phyloP scores from a whole-genome alignment of 2,113 vertebrate genomes.

The Pangasianodon hypophthalmus region DNA sequence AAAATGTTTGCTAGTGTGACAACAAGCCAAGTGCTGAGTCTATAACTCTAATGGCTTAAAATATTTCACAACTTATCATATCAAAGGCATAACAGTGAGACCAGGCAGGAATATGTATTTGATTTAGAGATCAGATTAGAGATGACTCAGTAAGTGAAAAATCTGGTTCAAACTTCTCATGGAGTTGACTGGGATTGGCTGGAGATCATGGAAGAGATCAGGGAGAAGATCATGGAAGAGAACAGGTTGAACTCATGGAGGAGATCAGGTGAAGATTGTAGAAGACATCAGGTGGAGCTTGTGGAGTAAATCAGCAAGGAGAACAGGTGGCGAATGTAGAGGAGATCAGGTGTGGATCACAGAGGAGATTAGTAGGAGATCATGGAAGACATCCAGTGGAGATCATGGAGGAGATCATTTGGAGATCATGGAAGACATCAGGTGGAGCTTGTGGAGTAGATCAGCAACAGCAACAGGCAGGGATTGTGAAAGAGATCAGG shows the following conservation, averaged over 20 bases:
- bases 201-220: not conserved
- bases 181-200: not conserved
- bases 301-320: not conserved
- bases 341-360: not conserved
- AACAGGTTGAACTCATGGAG: not conserved
- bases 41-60: not conserved
- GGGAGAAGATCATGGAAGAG: not conserved
- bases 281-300: not conserved
- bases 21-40: conserved; percentile 3
- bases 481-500: not conserved
- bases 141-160: not conserved
- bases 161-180: not conserved
- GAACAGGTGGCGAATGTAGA: not conserved
- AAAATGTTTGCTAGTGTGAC: not conserved
- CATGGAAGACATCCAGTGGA: not conserved
- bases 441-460: not conserved
- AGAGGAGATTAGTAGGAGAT: not conserved
- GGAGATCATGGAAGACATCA: not conserved
- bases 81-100: not conserved
- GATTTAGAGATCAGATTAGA: not conserved
- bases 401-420: not conserved
- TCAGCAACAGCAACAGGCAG: not conserved
- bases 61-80: not conserved
- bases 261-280: not conserved
- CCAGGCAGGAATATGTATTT: not conserved